Conservation (phyloP, 2,113 vertebrate species). For the Embiotoca jacksoni region DNA sequence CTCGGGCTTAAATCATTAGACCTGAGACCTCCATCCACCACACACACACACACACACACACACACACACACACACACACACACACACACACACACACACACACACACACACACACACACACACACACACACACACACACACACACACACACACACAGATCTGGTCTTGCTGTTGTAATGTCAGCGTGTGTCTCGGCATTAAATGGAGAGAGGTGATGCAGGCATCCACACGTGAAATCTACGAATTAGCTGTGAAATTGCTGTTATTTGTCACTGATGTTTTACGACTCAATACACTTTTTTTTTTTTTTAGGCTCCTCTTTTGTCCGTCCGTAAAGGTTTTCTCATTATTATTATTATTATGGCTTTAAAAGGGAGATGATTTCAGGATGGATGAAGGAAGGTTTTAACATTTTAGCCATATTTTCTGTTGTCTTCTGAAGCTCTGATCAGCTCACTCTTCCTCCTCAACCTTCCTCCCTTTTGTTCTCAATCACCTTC, state of each 20-base stretch:
- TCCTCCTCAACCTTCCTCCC: no score
- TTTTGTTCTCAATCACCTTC: constrained; percentile 22
- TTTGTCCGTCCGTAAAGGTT: constrained; percentile 59
- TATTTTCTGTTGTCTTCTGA: neutral
- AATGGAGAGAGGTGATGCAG: constrained; percentile 73
- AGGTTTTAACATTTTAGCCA: constrained; percentile 20
- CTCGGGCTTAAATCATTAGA: constrained; percentile 64
- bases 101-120: constrained; percentile 21
- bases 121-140: constrained; percentile 8
- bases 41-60: constrained; percentile 15
- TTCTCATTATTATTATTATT: no score
- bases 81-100: constrained; percentile 11
- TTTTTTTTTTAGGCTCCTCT: constrained; percentile 17
- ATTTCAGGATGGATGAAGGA: constrained; percentile 46
- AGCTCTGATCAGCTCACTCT: neutral
- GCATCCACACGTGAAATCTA: constrained; percentile 83
- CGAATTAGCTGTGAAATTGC: constrained; percentile 85
- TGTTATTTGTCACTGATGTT: constrained; percentile 83
- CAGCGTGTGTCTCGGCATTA: constrained; percentile 61
- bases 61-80: constrained; percentile 17
- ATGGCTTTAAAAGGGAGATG: constrained; percentile 56
- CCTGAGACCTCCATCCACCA: constrained; percentile 20
- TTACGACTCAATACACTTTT: constrained; percentile 76
- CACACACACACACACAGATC: constrained; percentile 20
- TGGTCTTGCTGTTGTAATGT: constrained; percentile 41